Evolutionary conservation across 2,888 invertebrate species (phyloP).

Genomic region (Ophion ellenae): DNA sequence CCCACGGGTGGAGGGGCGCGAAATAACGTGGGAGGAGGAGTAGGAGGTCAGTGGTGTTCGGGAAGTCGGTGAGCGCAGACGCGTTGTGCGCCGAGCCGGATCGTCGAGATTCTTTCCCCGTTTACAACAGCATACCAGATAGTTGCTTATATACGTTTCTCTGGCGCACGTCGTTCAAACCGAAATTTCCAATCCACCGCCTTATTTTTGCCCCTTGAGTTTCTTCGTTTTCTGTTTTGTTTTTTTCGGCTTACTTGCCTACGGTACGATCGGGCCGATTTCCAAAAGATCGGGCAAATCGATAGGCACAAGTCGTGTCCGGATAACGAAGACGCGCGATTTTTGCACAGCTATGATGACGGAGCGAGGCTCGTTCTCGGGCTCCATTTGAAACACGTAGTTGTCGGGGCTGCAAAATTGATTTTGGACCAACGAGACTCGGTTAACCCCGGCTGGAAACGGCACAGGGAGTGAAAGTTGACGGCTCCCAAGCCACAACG

Average conservation of each 20-base stretch:
- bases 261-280: neutral
- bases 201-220: neutral
- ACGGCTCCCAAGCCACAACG: neutral
- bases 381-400: neutral
- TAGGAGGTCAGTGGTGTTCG: constrained; percentile 82
- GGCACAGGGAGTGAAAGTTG: constrained; percentile 25
- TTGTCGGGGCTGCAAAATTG: neutral
- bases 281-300: neutral
- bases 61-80: constrained; percentile 83
- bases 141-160: constrained; percentile 57
- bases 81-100: constrained; percentile 77
- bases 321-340: neutral
- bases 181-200: neutral
- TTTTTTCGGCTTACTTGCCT: neutral
- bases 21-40: constrained; percentile 81
- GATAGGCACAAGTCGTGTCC: neutral
- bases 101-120: constrained; percentile 48
- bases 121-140: constrained; percentile 36
- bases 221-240: neutral
- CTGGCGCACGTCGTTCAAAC: constrained; percentile 33
- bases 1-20: constrained; percentile 72
- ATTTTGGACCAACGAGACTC: constrained; percentile 2
- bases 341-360: constrained; percentile 1
- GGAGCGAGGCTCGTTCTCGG: neutral
- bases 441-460: neutral